Base-by-base conservation (phyloP, 1,140 invertebrate species). In the Macrobrachium rosenbergii region DNA sequence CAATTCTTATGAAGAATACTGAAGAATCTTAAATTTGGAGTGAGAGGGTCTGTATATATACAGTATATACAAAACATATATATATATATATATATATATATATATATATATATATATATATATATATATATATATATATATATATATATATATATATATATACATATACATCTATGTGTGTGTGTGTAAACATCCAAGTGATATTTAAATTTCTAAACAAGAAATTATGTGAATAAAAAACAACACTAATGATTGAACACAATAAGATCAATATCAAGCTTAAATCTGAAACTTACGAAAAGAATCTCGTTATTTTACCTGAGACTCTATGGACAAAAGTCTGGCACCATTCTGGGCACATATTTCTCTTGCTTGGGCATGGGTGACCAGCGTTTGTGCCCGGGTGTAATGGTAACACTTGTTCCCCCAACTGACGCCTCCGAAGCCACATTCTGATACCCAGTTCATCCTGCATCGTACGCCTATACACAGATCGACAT, bases 301-400 rank as follows among this genome's bases (percentile, higher is more conserved):
- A 58, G 11, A 86, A 58, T 14, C 23, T 37, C 11, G 2, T 10
- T 16, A 60, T 11, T 80, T 87, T 79, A 92, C 92, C 90, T 92
- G 91, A 17, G 91, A 93, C 12, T 91, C 91, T 64, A 95, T 92
- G 59, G 93, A 93, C 16, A 94, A 87, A n/a, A 95, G 91, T 43
- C 92, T 90, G 16, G 93, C 92, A 43, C 92, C 92, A 17, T 90
- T 69, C 3, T 59, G 16, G 58, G 90, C 75, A 63, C 90, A 90
- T 1, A 11, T 63, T 14, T 78, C 82, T 28, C 88, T 63, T 14
- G 93, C 93, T 88, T 94, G 92, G 7, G 91, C 91, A 85, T 93
- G 93, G 87, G 91, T 93, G 23, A 92, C 90, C 2, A 87, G 64
- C 3, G 76, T 8, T 89, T 85, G 12, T 92, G 88, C 58, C 78